Percentiles rank a stretch among this genome's conserved stretches.
phyloP scores from a whole-genome alignment of 2,797 vertebrate genomes.

The Clarias laeviceps region DNA sequence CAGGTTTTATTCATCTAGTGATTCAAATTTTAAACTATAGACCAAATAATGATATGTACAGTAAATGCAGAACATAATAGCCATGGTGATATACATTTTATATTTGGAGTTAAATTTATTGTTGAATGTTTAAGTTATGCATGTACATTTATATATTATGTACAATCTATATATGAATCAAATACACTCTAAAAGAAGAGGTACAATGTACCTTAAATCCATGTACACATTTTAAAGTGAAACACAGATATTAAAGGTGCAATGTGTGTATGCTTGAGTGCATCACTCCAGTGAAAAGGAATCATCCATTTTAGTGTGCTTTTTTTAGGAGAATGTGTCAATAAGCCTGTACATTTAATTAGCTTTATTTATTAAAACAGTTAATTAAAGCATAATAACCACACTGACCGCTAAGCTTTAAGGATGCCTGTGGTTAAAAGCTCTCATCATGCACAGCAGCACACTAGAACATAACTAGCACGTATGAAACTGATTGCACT shows the following conservation, averaged over 20 bases:
- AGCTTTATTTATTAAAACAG: background rate
- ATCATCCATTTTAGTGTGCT: background rate
- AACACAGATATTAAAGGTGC: background rate
- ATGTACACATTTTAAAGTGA: background rate
- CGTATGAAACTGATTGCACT: background rate
- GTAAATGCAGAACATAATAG: background rate
- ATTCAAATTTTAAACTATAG: background rate
- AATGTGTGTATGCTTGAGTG: background rate
- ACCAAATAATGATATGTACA: background rate
- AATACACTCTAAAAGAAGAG: background rate
- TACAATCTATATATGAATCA: background rate
- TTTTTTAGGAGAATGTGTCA: background rate
- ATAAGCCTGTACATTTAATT: background rate
- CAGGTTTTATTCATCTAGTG: background rate
- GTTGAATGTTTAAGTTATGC: background rate
- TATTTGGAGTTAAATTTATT: background rate
- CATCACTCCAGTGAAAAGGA: background rate
- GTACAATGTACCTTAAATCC: background rate
- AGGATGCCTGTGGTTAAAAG: background rate
- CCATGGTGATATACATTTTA: background rate
- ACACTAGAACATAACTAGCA: background rate
- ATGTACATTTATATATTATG: background rate
- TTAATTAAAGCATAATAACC: background rate
- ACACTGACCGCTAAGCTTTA: slow-evolving; percentile 2
- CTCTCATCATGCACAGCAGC: background rate